These are phyloP conservation scores for Erpobdella octoculata DNA, from an alignment of 2,888 invertebrate genomes.

Conservation along the genomic window DNA sequence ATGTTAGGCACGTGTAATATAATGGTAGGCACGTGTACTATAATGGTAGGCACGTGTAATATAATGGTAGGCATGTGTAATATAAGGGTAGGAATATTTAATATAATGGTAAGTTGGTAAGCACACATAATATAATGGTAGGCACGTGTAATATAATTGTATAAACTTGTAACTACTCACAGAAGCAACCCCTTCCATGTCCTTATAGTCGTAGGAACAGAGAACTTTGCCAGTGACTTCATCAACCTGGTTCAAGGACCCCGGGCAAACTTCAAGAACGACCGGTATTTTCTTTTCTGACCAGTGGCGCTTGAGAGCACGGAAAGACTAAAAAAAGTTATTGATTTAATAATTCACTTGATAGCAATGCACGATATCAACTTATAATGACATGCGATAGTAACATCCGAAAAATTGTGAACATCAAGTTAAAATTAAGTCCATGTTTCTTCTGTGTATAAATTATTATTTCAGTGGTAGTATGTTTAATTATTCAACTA, in stretches of 20 bases:
- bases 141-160: neutral
- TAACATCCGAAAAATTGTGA: too few species aligned
- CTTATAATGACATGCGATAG: too few species aligned
- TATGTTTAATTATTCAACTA: too few species aligned
- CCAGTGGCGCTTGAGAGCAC: slow-evolving; percentile 93
- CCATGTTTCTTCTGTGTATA: too few species aligned
- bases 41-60: too few species aligned
- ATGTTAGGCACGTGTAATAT: too few species aligned
- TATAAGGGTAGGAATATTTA: neutral
- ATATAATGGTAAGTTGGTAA: neutral
- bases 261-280: slow-evolving; percentile 81
- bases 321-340: slow-evolving; percentile 62
- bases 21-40: too few species aligned
- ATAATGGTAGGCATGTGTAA: slow-evolving; percentile 54
- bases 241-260: slow-evolving; percentile 83
- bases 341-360: too few species aligned
- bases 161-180: slow-evolving; percentile 37
- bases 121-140: too few species aligned
- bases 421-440: too few species aligned
- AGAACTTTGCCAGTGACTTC: slow-evolving; percentile 73
- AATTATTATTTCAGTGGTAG: too few species aligned
- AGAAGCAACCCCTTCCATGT: slow-evolving; percentile 68
- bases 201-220: slow-evolving; percentile 76
- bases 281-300: slow-evolving; percentile 81
- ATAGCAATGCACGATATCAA: too few species aligned